phyloP scores from a whole-genome alignment of 30 jellyfish, hydroid and myxozoan genomes.

The Aurelia aurita complex sp. Pacific region DNA sequence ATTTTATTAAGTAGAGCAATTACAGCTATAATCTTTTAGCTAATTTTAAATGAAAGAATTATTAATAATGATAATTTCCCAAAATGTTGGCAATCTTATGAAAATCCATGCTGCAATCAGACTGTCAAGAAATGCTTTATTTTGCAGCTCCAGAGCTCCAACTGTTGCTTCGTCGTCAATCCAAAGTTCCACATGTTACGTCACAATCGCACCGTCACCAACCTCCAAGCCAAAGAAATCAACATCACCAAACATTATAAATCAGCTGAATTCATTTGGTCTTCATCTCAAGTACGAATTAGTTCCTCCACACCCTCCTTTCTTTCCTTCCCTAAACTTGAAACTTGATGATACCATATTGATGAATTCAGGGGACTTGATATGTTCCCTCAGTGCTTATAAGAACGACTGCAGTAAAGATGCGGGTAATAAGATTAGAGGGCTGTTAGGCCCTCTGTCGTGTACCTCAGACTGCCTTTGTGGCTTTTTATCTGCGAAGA shows the following conservation, averaged over 20 bases:
- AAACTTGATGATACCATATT: constrained; percentile 66
- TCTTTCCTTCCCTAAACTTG: constrained; percentile 74
- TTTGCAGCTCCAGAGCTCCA: constrained; percentile 22
- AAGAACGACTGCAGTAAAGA: background rate
- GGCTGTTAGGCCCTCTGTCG: constrained; percentile 6
- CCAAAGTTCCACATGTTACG: constrained; percentile 57
- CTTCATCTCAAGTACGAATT: constrained; percentile 80
- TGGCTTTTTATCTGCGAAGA: background rate
- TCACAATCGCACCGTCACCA: constrained; percentile 66
- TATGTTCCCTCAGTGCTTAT: constrained; percentile 60
- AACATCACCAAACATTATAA: background rate
- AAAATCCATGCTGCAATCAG: too few species aligned
- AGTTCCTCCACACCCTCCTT: constrained; percentile 86
- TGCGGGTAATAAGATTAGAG: background rate
- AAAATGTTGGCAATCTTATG: too few species aligned
- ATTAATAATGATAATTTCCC: too few species aligned
- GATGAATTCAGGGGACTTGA: constrained; percentile 84
- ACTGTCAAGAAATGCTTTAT: too few species aligned
- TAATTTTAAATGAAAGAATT: too few species aligned
- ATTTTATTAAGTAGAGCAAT: too few species aligned
- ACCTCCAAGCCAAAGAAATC: background rate
- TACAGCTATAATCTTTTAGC: too few species aligned
- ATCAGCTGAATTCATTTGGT: background rate
- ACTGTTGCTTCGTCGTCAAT: constrained; percentile 20
- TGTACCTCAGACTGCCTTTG: constrained; percentile 39